Evolutionary conservation across 2,113 vertebrate genomes (phyloP).

Genomic region (Scartelaos histophorus): DNA sequence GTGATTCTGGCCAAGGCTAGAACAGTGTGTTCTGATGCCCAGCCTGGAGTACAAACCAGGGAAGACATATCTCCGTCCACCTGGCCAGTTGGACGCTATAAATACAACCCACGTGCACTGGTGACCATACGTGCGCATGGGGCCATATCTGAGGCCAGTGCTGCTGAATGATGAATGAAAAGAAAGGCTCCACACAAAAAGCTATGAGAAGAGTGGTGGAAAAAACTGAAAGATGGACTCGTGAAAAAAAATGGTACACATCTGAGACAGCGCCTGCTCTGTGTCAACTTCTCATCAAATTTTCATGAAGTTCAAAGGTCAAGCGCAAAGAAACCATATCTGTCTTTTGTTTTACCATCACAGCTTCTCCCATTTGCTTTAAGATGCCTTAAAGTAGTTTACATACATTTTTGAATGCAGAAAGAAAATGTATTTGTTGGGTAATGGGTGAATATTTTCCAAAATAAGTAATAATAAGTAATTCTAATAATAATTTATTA

Average conservation of each 20-base stretch:
- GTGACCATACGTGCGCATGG: slow-evolving; percentile 17
- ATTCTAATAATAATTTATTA: no score
- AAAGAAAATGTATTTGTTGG: no score
- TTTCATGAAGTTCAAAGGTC: slow-evolving; percentile 58
- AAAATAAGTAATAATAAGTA: no score
- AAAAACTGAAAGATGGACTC: slow-evolving; percentile 27
- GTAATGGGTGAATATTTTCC: no score
- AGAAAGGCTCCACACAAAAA: slow-evolving; percentile 22
- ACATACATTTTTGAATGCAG: no score
- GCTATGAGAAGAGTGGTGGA: slow-evolving; percentile 24
- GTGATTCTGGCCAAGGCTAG: slow-evolving; percentile 51
- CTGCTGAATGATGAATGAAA: slow-evolving; percentile 41
- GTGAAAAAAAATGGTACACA: slow-evolving; percentile 1
- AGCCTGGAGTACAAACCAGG: slow-evolving; percentile 33
- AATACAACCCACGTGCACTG: slow-evolving; percentile 35
- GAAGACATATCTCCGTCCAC: slow-evolving; percentile 50
- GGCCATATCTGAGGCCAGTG: slow-evolving; percentile 22
- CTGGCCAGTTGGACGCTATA: slow-evolving; percentile 42
- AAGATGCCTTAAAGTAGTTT: background rate
- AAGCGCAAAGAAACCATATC: slow-evolving; percentile 49
- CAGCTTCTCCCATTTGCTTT: slow-evolving; percentile 11
- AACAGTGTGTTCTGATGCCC: slow-evolving; percentile 57
- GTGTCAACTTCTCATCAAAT: slow-evolving; percentile 70
- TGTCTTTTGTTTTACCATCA: slow-evolving; percentile 37
- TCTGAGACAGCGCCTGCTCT: slow-evolving; percentile 13